Conservation (phyloP, 2,888 invertebrate species). For the Microdon myrmicae region DNA sequence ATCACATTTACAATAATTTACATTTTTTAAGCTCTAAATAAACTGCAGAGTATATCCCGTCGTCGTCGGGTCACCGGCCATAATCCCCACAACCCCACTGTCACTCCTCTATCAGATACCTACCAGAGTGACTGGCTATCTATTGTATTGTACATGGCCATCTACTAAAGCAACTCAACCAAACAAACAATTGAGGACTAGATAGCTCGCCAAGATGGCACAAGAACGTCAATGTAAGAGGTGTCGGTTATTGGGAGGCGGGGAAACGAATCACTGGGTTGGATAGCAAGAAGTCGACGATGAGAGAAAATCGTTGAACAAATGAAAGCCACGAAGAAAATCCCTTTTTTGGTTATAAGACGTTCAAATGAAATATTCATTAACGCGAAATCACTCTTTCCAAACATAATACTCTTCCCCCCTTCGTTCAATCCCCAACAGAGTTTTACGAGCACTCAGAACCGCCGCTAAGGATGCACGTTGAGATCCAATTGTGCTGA, state of each 20-base stretch:
- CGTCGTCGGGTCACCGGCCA: slow-evolving; percentile 30
- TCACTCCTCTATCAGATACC: slow-evolving; percentile 39
- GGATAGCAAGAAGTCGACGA: slow-evolving; percentile 17
- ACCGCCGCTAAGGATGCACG: slow-evolving; percentile 27
- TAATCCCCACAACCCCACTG: slow-evolving; percentile 13
- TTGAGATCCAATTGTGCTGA: slow-evolving; percentile 16
- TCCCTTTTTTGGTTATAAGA: slow-evolving; percentile 49
- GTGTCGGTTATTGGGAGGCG: too few species aligned
- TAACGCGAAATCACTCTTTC: slow-evolving; percentile 55
- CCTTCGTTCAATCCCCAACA: slow-evolving; percentile 8
- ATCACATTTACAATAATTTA: slow-evolving; percentile 60
- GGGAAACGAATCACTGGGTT: slow-evolving; percentile 4
- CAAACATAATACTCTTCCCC: slow-evolving; percentile 5
- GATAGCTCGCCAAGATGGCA: too few species aligned
- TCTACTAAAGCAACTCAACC: slow-evolving; percentile 47
- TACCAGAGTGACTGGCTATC: slow-evolving; percentile 30
- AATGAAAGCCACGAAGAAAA: slow-evolving; percentile 48
- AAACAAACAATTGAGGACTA: slow-evolving; percentile 51
- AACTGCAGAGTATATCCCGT: slow-evolving; percentile 54
- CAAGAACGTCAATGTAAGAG: too few species aligned
- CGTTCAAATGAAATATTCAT: slow-evolving; percentile 60
- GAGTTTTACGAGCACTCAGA: slow-evolving; percentile 40
- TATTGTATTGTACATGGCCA: slow-evolving; percentile 48
- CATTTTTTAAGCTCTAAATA: slow-evolving; percentile 57
- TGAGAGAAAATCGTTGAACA: slow-evolving; percentile 51